These are phyloP conservation scores for Isaurus tuberculatus DNA, from an alignment of 92 coral and sea anemone species.

Conservation along the genomic window DNA sequence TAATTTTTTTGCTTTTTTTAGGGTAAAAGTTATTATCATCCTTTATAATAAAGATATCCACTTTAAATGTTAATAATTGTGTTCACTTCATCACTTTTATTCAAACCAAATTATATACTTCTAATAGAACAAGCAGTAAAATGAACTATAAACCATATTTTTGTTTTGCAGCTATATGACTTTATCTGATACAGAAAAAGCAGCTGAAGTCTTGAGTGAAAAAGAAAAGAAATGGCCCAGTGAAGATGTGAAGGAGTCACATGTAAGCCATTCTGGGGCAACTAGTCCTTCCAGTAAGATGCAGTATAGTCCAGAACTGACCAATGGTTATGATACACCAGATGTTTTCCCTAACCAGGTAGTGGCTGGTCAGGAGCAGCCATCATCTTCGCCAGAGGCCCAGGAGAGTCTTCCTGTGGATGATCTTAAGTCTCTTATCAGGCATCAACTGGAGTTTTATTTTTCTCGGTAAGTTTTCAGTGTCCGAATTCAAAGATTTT, in stretches of 20 bases:
- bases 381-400: slow-evolving; percentile 63
- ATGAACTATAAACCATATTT: not conserved
- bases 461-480: slow-evolving; percentile 62
- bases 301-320: slow-evolving; percentile 84
- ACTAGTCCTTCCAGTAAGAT: slow-evolving; percentile 63
- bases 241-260: slow-evolving; percentile 56
- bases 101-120: too few species aligned
- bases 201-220: slow-evolving; percentile 54
- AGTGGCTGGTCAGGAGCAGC: slow-evolving; percentile 36
- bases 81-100: too few species aligned
- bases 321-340: slow-evolving; percentile 72
- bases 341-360: slow-evolving; percentile 47
- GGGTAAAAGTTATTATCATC: too few species aligned
- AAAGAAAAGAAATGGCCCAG: slow-evolving; percentile 64
- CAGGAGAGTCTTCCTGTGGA: slow-evolving; percentile 80
- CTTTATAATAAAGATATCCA: too few species aligned
- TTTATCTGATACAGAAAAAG: slow-evolving; percentile 66
- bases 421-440: slow-evolving; percentile 80
- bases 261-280: slow-evolving; percentile 39
- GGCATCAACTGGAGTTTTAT: slow-evolving; percentile 90
- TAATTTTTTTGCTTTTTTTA: too few species aligned
- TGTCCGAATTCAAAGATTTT: too few species aligned
- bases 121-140: not conserved
- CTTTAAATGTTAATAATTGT: too few species aligned
- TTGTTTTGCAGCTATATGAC: slow-evolving; percentile 64